A percentile compares a stretch with the other conserved stretches of the same genome.
Evolutionary conservation across 2,113 vertebrate species (phyloP).

Genomic region (Suricata suricatta): DNA sequence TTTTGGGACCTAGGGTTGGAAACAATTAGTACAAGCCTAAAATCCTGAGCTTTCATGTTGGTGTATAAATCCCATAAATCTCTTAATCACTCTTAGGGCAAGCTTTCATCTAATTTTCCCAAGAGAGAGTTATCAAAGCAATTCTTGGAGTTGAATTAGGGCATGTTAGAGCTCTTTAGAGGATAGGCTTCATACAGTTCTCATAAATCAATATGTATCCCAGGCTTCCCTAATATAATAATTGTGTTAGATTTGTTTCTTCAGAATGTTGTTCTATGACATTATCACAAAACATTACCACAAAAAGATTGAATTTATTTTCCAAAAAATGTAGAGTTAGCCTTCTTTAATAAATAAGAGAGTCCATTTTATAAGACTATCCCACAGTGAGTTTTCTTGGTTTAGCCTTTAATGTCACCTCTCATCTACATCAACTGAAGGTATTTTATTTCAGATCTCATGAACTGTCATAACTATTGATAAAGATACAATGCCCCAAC

Average conservation of each 20-base stretch:
- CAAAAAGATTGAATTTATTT: neutral
- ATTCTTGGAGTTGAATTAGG: conserved; percentile 38
- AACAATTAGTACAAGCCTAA: conserved; percentile 45
- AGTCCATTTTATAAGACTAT: neutral
- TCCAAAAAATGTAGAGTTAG: neutral
- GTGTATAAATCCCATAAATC: conserved; percentile 65
- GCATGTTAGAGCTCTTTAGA: conserved; percentile 25
- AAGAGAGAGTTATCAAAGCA: conserved; percentile 61
- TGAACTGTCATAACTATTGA: neutral
- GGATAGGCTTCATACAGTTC: conserved; percentile 12
- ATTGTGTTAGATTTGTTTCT: neutral
- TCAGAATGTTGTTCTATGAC: neutral
- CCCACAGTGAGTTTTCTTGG: neutral
- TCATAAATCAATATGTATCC: conserved; percentile 49
- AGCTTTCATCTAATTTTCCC: conserved; percentile 70
- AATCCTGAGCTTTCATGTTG: conserved; percentile 43
- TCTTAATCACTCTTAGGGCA: conserved; percentile 65
- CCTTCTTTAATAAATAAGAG: neutral
- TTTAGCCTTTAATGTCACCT: neutral
- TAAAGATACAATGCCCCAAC: neutral
- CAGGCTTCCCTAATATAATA: neutral
- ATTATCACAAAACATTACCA: neutral
- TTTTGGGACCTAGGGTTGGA: conserved; percentile 60
- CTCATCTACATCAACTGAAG: neutral
- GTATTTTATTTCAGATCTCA: neutral